Percentiles rank a stretch among this genome's conserved stretches.
Evolutionary conservation across 1,140 invertebrate species (phyloP).

Genomic region (Formica selysi): DNA sequence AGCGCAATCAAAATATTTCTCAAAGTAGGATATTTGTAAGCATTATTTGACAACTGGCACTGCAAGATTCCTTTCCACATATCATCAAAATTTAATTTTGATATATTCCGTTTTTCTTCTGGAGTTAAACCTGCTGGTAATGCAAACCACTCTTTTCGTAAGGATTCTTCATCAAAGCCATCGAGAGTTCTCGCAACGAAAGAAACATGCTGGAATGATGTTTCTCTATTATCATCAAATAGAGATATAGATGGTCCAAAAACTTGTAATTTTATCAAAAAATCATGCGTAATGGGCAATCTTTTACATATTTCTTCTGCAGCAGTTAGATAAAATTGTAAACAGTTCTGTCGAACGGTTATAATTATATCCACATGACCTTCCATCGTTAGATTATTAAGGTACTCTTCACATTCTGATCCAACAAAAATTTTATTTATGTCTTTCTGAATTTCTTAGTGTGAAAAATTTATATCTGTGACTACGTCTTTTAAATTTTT

Average conservation of each 20-base stretch:
- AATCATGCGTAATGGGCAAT: neutral
- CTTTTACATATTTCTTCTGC: slow-evolving; percentile 4
- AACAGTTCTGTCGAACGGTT: neutral
- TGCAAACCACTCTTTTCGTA: neutral
- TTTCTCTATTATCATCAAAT: slow-evolving; percentile 3
- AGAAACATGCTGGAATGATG: slow-evolving; percentile 1
- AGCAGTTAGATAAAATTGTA: slow-evolving; percentile 9
- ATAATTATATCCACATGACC: neutral
- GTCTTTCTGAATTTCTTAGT: neutral
- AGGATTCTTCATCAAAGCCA: neutral
- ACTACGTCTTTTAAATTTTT: neutral
- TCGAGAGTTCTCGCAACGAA: neutral
- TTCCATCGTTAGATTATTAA: neutral
- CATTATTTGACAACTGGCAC: neutral
- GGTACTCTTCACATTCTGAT: slow-evolving; percentile 1
- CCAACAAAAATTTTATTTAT: neutral
- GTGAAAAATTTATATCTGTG: neutral
- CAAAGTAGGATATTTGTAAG: neutral
- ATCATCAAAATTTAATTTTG: neutral
- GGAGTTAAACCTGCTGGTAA: neutral
- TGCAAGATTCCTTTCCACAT: slow-evolving; percentile 13
- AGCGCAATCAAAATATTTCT: neutral
- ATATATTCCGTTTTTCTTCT: neutral
- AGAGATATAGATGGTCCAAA: neutral
- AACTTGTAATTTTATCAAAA: slow-evolving; percentile 30